Evolutionary conservation across 1,140 invertebrate species (phyloP), one percentile per base, ranked within the genome.

Genomic region (Pseudoatta argentina): DNA sequence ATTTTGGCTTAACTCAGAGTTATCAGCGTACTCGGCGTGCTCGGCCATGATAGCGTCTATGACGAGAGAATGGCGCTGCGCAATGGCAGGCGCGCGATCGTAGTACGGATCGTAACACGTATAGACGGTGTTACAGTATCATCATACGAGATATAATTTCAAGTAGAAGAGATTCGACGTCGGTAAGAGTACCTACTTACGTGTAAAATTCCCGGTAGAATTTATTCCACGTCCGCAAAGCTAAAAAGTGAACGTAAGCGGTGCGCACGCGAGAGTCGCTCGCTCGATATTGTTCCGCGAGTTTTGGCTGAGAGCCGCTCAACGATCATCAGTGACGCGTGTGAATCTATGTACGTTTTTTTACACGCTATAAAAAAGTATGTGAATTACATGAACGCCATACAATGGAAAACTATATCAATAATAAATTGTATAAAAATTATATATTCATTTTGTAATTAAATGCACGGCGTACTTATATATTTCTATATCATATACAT

Each of bases 1-100:
- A 86, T 85, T 89, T 88, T 88, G 75, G 59, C 61, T 88, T 67
- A 76, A 89, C 81, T 71, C 61, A 77, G 55, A 88, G 53, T 63
- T 48, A 86, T 30, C 73, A 89, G 72, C 55, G 64, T 14, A 67
- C 66, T 75, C 63, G 34, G 53, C 53, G 76, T 53, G 75, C 75
- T 63, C 77, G 75, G 71, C 67, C 88, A 79, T 89, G 85, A 71
- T 86, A 88, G 21, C 66, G 39, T 79, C 53, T 39, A 27, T 57
- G 44, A 73, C 12, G 66, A 34, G 44, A 51, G 24, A 57, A 81
- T 44, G 27, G 55, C 39, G 53, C n/a, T 61, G 69, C 69, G 69
- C 55, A 73, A 24, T 30, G 53, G 67, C 39, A 57, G 18, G 3
- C 64, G 66, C 67, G 39, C 39, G 67, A 61, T 39, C 48, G 39